phyloP scores from a whole-genome alignment of 2,888 invertebrate species.

The Lypha dubia region DNA sequence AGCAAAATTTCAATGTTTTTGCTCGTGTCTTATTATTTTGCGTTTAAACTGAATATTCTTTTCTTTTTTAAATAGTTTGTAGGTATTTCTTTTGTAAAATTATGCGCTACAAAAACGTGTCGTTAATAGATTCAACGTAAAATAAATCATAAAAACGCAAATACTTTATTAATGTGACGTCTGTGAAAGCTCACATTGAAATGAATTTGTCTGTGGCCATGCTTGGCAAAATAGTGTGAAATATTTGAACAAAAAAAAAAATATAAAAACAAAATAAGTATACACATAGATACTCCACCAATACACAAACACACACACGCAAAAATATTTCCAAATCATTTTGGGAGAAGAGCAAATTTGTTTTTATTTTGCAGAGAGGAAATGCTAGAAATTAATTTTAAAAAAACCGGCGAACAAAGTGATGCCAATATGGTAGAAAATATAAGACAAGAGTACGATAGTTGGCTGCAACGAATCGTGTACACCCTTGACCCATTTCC shows the following conservation, averaged over 20 bases:
- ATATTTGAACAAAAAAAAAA: slow-evolving; percentile 9
- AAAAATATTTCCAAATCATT: background rate
- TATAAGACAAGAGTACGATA: background rate
- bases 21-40: slow-evolving; percentile 14
- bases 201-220: slow-evolving; percentile 59
- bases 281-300: slow-evolving; percentile 60
- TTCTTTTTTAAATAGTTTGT: too few relatives aligned
- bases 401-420: slow-evolving; percentile 6
- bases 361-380: slow-evolving; percentile 16
- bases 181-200: slow-evolving; percentile 69
- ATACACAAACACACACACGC: slow-evolving; percentile 11
- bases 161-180: slow-evolving; percentile 60
- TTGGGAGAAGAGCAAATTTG: slow-evolving; percentile 9
- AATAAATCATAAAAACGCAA: slow-evolving; percentile 58
- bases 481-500: too few relatives aligned
- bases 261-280: background rate
- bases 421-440: background rate
- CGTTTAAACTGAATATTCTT: background rate
- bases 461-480: background rate
- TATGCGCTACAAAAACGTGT: slow-evolving; percentile 50
- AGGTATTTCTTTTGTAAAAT: slow-evolving; percentile 3
- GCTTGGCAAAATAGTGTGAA: slow-evolving; percentile 52
- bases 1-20: slow-evolving; percentile 47
- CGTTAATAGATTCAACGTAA: slow-evolving; percentile 51
- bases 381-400: slow-evolving; percentile 3